Conservation (phyloP, 1,140 invertebrate species). For the Drosophila nannoptera region DNA sequence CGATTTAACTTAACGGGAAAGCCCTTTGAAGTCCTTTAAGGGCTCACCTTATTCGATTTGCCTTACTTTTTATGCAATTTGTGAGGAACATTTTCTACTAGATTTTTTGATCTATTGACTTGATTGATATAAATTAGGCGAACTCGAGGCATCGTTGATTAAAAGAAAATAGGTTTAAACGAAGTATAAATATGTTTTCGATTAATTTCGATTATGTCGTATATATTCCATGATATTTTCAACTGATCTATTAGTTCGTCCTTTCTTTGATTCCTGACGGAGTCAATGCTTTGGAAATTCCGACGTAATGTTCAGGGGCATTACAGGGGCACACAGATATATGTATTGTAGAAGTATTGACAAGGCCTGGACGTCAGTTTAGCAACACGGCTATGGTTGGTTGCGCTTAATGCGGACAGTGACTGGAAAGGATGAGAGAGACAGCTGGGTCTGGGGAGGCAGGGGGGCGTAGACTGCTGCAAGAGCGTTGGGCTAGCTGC, state of each 20-base stretch:
- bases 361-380: slow-evolving; percentile 49
- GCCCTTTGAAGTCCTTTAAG: not conserved
- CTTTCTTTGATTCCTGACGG: slow-evolving; percentile 9
- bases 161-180: too few species aligned
- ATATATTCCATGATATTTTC: too few species aligned
- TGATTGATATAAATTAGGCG: not conserved
- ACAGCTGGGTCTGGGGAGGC: too few species aligned
- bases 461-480: too few species aligned
- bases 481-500: not conserved
- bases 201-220: too few species aligned
- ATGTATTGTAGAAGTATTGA: slow-evolving; percentile 3
- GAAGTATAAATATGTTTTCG: too few species aligned
- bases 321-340: slow-evolving; percentile 51
- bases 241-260: slow-evolving; percentile 34
- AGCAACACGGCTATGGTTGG: slow-evolving; percentile 64
- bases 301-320: slow-evolving; percentile 51
- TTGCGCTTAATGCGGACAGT: slow-evolving; percentile 11
- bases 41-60: not conserved
- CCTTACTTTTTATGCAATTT: not conserved
- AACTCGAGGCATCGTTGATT: not conserved
- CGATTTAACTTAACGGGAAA: not conserved
- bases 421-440: too few species aligned
- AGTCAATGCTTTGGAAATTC: slow-evolving; percentile 36
- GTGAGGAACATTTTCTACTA: too few species aligned
- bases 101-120: slow-evolving; percentile 1